phyloP scores from a whole-genome alignment of 2,888 invertebrate species.

The Sussaba pulchella region DNA sequence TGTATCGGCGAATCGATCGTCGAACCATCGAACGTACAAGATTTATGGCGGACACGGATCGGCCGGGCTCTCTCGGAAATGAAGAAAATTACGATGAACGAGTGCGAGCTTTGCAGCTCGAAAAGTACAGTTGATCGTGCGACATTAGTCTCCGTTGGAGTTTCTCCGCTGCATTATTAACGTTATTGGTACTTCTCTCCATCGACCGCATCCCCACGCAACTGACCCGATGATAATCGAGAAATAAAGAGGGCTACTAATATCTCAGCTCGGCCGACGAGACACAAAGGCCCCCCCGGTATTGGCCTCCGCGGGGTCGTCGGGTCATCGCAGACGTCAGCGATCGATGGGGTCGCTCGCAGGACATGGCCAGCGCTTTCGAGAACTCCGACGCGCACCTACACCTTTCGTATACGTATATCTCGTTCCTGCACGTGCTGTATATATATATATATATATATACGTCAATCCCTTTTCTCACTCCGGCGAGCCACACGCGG shows the following conservation, averaged over 20 bases:
- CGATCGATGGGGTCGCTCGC: conserved; percentile 55
- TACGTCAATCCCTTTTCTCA: conserved; percentile 4
- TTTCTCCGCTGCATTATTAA: conserved; percentile 23
- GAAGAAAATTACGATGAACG: conserved; percentile 47
- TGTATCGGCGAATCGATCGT: conserved; percentile 41
- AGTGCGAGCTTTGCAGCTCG: conserved; percentile 20
- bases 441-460: conserved; percentile 4
- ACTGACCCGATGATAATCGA: conserved; percentile 11
- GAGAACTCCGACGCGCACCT: conserved; percentile 18
- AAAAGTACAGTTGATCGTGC: conserved; percentile 25
- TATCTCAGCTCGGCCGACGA: conserved; percentile 1
- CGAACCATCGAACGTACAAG: conserved; percentile 35
- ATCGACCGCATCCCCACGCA: background rate
- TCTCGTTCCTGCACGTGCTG: too few relatives aligned
- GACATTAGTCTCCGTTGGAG: conserved; percentile 24
- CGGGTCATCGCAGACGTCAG: conserved; percentile 54
- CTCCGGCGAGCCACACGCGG: conserved; percentile 31
- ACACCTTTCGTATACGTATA: conserved; percentile 28
- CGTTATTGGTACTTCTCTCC: background rate
- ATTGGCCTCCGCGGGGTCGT: conserved; percentile 51
- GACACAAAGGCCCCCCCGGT: conserved; percentile 14
- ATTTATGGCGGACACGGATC: conserved; percentile 37
- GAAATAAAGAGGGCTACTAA: conserved; percentile 1
- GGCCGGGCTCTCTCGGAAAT: conserved; percentile 24
- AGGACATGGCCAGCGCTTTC: conserved; percentile 32